phyloP scores from a whole-genome alignment of 2,888 invertebrate genomes.

The Gymnoscelis rufifasciata region DNA sequence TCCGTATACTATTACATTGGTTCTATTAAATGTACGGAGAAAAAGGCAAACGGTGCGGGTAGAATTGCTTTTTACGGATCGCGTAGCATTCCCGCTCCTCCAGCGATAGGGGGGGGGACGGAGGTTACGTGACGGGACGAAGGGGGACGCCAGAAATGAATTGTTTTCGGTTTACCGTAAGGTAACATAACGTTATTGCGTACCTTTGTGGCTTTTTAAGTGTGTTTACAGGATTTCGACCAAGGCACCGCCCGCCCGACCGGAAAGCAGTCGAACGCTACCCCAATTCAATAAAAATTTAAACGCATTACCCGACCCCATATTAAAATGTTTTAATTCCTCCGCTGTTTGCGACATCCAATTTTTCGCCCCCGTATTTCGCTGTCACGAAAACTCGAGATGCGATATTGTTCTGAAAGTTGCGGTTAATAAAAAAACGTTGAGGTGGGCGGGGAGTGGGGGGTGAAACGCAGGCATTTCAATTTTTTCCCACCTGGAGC shows the following conservation, averaged over 20 bases:
- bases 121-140: conserved; percentile 33
- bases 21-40: conserved; percentile 70
- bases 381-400: conserved; percentile 28
- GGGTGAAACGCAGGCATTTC: conserved; percentile 36
- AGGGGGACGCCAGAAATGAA: conserved; percentile 53
- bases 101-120: conserved; percentile 27
- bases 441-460: conserved; percentile 23
- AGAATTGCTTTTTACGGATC: conserved; percentile 76
- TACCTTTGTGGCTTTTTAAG: conserved; percentile 65
- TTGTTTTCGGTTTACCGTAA: conserved; percentile 66
- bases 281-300: conserved; percentile 30
- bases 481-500: conserved; percentile 46
- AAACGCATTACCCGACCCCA: conserved; percentile 21
- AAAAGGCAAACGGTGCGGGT: conserved; percentile 68
- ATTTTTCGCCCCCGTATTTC: conserved; percentile 30
- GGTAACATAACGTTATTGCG: conserved; percentile 64
- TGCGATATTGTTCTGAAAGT: conserved; percentile 24
- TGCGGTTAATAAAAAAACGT: conserved; percentile 29
- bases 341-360: conserved; percentile 33
- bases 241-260: conserved; percentile 21
- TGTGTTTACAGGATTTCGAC: conserved; percentile 55
- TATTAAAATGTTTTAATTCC: conserved; percentile 15
- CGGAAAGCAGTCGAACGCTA: conserved; percentile 21
- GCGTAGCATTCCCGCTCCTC: conserved; percentile 60
- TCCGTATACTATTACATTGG: conserved; percentile 57